phyloP scores from a whole-genome alignment of 2,888 invertebrate species.

The Leptarthrus brevirostris region DNA sequence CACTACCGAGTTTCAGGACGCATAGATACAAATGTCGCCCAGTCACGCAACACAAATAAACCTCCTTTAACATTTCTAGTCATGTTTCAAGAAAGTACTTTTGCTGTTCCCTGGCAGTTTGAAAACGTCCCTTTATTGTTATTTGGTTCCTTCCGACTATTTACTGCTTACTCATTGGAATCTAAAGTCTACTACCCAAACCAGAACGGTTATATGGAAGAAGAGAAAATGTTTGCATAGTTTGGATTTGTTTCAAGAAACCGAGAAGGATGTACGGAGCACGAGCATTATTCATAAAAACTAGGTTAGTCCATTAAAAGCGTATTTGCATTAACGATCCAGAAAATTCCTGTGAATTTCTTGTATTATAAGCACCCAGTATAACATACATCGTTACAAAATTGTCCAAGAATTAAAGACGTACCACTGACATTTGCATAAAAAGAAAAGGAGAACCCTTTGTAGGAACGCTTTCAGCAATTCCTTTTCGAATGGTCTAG shows the following conservation, averaged over 20 bases:
- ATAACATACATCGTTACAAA: too few species aligned
- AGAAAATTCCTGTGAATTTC: neutral
- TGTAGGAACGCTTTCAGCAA: neutral
- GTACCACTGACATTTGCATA: neutral
- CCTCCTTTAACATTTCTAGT: neutral
- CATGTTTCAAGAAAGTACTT: neutral
- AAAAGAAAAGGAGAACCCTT: neutral
- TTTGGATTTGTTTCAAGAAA: neutral
- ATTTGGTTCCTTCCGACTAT: conserved; percentile 13
- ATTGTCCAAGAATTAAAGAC: neutral
- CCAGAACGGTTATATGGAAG: conserved; percentile 9
- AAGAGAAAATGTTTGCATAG: conserved; percentile 30
- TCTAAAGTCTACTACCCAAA: conserved; percentile 9
- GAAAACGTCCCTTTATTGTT: conserved; percentile 14
- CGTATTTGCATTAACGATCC: neutral
- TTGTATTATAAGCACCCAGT: too few species aligned
- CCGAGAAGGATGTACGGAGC: neutral
- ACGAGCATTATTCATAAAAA: neutral
- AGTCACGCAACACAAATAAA: conserved; percentile 29
- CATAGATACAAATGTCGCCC: conserved; percentile 1
- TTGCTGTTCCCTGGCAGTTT: neutral
- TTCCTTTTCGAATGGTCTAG: conserved; percentile 5
- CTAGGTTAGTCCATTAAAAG: neutral
- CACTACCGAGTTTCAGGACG: conserved; percentile 8
- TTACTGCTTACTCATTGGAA: conserved; percentile 25